A percentile compares a stretch with the other conserved stretches of the same genome.
phyloP scores from a whole-genome alignment of 1,140 invertebrate species.

The Drosophila teissieri region DNA sequence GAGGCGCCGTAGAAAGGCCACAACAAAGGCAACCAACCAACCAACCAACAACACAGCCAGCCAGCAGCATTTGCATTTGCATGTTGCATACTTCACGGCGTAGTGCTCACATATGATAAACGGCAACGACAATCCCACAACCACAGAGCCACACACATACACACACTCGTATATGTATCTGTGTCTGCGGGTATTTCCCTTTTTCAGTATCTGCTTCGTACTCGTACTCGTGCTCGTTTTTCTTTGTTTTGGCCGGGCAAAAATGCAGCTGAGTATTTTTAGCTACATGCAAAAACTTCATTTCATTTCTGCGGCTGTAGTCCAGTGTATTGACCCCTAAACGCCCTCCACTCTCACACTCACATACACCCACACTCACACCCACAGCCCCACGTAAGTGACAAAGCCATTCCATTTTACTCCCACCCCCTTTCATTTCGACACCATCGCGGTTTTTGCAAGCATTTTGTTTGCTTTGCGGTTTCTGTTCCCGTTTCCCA shows the following conservation, averaged over 20 bases:
- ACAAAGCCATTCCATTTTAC: constrained; percentile 30
- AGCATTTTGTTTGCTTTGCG: constrained; percentile 79
- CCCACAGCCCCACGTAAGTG: constrained; percentile 25
- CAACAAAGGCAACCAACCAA: constrained; percentile 21
- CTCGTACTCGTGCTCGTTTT: constrained; percentile 18
- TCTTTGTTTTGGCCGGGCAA: constrained; percentile 53
- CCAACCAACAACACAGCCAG: background rate
- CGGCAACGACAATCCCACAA: constrained; percentile 70
- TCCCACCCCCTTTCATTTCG: constrained; percentile 1
- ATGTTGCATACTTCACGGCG: constrained; percentile 79
- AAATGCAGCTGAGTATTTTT: constrained; percentile 76
- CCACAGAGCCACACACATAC: constrained; percentile 30
- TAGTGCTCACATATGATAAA: constrained; percentile 75
- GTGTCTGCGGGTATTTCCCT: constrained; percentile 24
- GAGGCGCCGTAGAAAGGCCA: constrained; percentile 24
- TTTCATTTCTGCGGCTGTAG: constrained; percentile 65
- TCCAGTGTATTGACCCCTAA: constrained; percentile 77
- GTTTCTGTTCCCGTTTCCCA: constrained; percentile 54
- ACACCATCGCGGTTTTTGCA: constrained; percentile 66
- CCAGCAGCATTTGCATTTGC: constrained; percentile 63
- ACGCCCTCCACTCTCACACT: constrained; percentile 14
- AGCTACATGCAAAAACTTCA: constrained; percentile 74
- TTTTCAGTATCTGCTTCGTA: constrained; percentile 39
- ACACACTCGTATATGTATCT: constrained; percentile 9
- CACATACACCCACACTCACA: constrained; percentile 1